Conservation (phyloP, 2,113 vertebrate species). For the Cisticola juncidis region DNA sequence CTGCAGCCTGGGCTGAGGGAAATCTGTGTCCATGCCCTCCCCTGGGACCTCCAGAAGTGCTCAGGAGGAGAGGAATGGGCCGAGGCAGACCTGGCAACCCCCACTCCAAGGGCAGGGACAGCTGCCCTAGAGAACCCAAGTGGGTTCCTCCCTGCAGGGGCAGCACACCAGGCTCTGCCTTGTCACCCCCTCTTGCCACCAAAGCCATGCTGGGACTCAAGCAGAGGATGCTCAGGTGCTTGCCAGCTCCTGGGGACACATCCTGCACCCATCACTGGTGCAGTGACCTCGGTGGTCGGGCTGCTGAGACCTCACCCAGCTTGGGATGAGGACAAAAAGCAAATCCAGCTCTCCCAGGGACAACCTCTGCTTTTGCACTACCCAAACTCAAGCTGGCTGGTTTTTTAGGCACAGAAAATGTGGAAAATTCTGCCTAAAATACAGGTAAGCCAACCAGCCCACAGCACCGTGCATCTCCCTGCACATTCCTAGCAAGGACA, state of each 20-base stretch:
- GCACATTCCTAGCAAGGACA: accelerated
- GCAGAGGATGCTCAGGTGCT: neutral
- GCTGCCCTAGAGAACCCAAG: accelerated
- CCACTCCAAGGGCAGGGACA: neutral
- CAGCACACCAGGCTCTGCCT: neutral
- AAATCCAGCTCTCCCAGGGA: neutral
- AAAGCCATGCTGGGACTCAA: neutral
- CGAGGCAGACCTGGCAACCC: neutral
- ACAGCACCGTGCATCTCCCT: accelerated
- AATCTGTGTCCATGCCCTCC: neutral
- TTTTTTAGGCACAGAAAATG: neutral
- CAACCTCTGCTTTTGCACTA: neutral
- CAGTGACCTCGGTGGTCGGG: accelerated
- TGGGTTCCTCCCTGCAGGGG: accelerated
- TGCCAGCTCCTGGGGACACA: neutral
- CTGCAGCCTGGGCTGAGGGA: neutral
- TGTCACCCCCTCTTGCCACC: neutral
- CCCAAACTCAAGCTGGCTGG: neutral
- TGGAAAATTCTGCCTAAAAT: neutral
- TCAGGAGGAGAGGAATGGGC: accelerated
- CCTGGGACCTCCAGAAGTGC: neutral
- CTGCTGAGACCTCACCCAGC: neutral
- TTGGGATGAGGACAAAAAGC: neutral
- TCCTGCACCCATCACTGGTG: neutral
- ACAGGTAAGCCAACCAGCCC: neutral